phyloP scores from a whole-genome alignment of 2,888 invertebrate genomes.

The Graphium colonna region DNA sequence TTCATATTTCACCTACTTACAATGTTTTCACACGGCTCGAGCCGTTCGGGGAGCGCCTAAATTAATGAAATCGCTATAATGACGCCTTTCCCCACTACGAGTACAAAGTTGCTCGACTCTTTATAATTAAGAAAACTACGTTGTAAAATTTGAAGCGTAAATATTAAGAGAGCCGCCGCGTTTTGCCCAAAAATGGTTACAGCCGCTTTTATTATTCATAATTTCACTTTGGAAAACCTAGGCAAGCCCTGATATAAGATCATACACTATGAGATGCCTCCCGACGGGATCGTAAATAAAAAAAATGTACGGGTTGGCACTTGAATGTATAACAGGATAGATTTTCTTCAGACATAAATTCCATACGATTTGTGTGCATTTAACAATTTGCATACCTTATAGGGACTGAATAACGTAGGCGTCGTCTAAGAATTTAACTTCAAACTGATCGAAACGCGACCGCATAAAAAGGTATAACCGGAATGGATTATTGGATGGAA shows the following conservation, averaged over 20 bases:
- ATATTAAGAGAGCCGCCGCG: slow-evolving; percentile 11
- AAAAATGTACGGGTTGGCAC: slow-evolving; percentile 40
- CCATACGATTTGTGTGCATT: too few relatives aligned
- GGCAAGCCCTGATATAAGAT: too few relatives aligned
- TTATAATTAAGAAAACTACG: slow-evolving; percentile 8
- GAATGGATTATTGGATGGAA: too few relatives aligned
- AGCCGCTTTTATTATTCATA: slow-evolving; percentile 5
- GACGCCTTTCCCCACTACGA: slow-evolving; percentile 10
- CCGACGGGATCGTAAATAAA: slow-evolving; percentile 46
- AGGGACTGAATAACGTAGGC: too few relatives aligned
- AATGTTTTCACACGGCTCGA: slow-evolving; percentile 34
- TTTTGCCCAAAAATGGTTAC: slow-evolving; percentile 4
- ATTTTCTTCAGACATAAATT: neutral
- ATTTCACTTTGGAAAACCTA: neutral
- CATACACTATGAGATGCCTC: slow-evolving; percentile 15
- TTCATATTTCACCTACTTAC: slow-evolving; percentile 64
- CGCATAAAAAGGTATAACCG: too few relatives aligned
- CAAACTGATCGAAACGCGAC: too few relatives aligned
- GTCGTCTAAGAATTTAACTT: too few relatives aligned
- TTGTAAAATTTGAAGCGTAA: neutral
- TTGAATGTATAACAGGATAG: too few relatives aligned
- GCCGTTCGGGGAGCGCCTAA: slow-evolving; percentile 33
- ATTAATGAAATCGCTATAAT: slow-evolving; percentile 33
- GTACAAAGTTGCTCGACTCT: slow-evolving; percentile 4
- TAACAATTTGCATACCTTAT: too few relatives aligned